A percentile compares a stretch with the other conserved stretches of the same genome.
Evolutionary conservation across 2,888 invertebrate genomes (phyloP).

Genomic region (Kryphioiulus occultus): DNA sequence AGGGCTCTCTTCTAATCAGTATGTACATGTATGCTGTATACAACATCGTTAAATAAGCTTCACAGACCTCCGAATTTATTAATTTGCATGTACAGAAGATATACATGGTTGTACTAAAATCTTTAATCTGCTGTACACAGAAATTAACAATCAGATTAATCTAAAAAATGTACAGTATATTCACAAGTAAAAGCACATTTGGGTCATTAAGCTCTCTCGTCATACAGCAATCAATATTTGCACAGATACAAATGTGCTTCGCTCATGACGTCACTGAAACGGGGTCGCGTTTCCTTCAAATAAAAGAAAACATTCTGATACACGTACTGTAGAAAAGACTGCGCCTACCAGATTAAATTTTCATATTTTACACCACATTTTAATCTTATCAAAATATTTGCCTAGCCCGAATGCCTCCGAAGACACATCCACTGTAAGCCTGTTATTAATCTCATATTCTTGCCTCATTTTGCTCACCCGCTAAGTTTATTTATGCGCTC

Average conservation of each 20-base stretch:
- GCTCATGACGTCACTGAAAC: neutral
- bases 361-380: neutral
- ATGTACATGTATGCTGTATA: too few species aligned
- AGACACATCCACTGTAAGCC: neutral
- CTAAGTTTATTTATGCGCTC: neutral
- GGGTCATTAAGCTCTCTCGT: neutral
- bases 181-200: neutral
- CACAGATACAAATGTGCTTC: neutral
- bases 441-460: neutral
- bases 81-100: neutral
- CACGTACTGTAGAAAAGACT: neutral
- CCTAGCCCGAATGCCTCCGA: neutral
- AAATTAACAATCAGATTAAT: neutral
- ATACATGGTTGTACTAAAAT: too few species aligned
- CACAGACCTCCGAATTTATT: too few species aligned
- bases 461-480: neutral
- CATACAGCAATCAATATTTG: neutral
- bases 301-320: neutral
- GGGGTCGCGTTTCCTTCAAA: neutral
- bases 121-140: neutral
- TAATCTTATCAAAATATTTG: constrained; percentile 2
- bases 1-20: too few species aligned
- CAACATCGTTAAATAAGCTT: too few species aligned
- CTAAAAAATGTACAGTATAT: neutral
- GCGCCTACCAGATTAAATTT: neutral